Percentiles rank a stretch among this genome's conserved stretches.
Evolutionary conservation across 2,888 invertebrate species (phyloP).

Genomic region (Minunthozetes semirufus): DNA sequence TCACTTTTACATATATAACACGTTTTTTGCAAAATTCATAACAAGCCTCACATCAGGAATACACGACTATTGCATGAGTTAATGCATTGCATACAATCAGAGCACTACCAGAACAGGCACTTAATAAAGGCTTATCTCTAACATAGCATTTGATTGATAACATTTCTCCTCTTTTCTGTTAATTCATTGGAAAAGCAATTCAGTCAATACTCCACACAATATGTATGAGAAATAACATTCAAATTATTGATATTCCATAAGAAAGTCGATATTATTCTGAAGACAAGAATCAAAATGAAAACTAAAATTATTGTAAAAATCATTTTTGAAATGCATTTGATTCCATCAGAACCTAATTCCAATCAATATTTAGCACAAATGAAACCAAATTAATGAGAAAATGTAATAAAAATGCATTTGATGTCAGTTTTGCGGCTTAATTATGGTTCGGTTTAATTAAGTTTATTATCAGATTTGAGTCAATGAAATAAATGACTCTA

Average conservation of each 20-base stretch:
- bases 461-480: too few relatives aligned
- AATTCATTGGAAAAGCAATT: background rate
- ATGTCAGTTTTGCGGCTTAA: too few relatives aligned
- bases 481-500: too few relatives aligned
- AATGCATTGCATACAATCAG: constrained; percentile 19
- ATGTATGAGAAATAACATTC: background rate
- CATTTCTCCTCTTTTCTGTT: constrained; percentile 1
- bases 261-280: background rate
- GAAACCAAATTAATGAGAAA: too few relatives aligned
- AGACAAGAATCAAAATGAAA: too few relatives aligned
- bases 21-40: constrained; percentile 13
- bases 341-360: too few relatives aligned
- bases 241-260: background rate
- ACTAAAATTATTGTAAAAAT: too few relatives aligned
- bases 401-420: too few relatives aligned
- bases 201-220: background rate
- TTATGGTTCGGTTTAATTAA: too few relatives aligned
- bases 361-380: too few relatives aligned
- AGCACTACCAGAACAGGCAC: background rate
- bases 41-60: background rate
- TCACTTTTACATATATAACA: background rate
- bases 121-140: constrained; percentile 16
- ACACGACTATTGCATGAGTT: constrained; percentile 2
- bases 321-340: too few relatives aligned
- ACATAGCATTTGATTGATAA: constrained; percentile 26